Base-by-base conservation (phyloP, 2,888 invertebrate species). In the Netelia virgata region DNA sequence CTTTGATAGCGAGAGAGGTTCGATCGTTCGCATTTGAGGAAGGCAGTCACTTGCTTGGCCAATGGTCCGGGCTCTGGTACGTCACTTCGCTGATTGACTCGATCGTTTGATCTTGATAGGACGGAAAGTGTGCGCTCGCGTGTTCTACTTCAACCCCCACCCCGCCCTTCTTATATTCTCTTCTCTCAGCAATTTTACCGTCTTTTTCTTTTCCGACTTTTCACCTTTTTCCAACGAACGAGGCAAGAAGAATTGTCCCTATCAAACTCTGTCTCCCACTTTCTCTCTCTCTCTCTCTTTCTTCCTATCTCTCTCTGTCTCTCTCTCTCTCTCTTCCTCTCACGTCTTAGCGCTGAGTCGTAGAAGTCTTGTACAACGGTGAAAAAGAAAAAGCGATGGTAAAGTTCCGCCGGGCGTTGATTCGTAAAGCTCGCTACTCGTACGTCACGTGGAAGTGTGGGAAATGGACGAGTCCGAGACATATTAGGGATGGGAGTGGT, bases 81-180 rank as follows among this genome's bases (percentile, higher is more conserved):
- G 53, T 68, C 69, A 70, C 69, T 78, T 70, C 63, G 61, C 63
- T 63, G 77, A 70, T 78, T 78, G 77, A 78, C 77, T 78, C 77
- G 63, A 78, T 18, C 77, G 70, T 78, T 78, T 70, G 77, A 78
- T 78, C 77, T 61, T n/a, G 69, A 78, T 78, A 53, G 63, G 50
- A 63, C 3, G n/a, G 50, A 61, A 41, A 41, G 47, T n/a, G 18
- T 36, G 50, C 14, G 18, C 16, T 28, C 57, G 16, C 55, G n/a
- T 10, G 23, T 70, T 28, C 50, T 28, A 28, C 5, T 47, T 43
- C 43, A 20, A 23, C 23, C 11, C 18, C 18, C 41, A 9, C 53
- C 63, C 10, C 23, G 23, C 23, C 23, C 5, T 57, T 20, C 41
- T 18, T 20, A 18, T 53, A 28, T 59, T 16, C 10, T 50, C 50